Evolutionary conservation across 2,113 vertebrate species (phyloP), one percentile per base, ranked within the genome.

Genomic region (Pitta sordida): DNA sequence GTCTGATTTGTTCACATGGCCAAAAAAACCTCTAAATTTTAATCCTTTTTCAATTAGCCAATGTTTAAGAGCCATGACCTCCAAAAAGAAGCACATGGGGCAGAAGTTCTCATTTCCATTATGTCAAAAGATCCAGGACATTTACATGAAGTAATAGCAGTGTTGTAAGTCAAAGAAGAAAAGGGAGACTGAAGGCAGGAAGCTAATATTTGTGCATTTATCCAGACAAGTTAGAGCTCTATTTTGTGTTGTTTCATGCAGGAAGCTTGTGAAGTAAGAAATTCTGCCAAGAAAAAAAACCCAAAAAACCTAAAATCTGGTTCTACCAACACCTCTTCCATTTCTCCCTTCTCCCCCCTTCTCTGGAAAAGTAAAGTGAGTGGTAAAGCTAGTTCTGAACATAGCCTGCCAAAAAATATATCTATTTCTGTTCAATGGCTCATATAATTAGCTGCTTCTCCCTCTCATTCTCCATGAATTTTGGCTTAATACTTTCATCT

Each of bases 1-100:
- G n/a, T 36, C 49, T 55, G 24, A 76, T 62, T 65, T 52, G 36
- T 44, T 87, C 3, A 0, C 0, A 2, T 83, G 58, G 39, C 53
- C 29, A 80, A 88, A 18, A 86, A 91, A 80, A 79, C 70, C n/a
- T 79, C 26, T 27, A 87, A 90, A 58, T 84, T 63, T 70, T 74
- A 94, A 96, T 46, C 43, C 51, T 41, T 81, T 91, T 92, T 67
- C 51, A 71, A 73, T 73, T 26, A 93, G 64, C 43, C 73, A 83
- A 29, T 4, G 29, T 56, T 93, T 96, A 83, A 79, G 64, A 75
- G 44, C 59, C 49, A 87, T 71, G 91, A 95, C 86, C 88, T 58
- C 63, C 34, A 70, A 92, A 37, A 10, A 83, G 64, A 93, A 88
- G 48, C 15, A 13, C 86, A 75, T 39, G 68, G 63, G 43, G 43